Evolutionary conservation across 2,113 vertebrate species (phyloP), one percentile per base, ranked within the genome.

Genomic region (Triplophysa tibetana): DNA sequence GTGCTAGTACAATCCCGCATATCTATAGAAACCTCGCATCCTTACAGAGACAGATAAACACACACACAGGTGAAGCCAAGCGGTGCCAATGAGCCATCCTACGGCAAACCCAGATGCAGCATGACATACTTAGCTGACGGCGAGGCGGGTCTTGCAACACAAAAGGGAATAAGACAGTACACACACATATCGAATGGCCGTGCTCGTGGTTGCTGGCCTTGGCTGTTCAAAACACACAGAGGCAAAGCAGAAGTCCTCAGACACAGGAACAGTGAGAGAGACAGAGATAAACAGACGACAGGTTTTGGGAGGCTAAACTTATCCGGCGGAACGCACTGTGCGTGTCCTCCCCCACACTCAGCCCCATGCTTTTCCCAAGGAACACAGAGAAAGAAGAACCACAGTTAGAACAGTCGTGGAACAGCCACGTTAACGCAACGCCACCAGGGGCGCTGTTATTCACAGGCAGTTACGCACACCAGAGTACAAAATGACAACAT

Each of bases 141-240:
- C 86, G 86, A 75, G 83, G 87, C 82, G 87, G 86, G 80, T 90
- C 88, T 89, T 78, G 87, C 87, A 86, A 90, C 88, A 90, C 19
- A 62, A 87, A 89, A 87, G 88, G 77, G 82, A 85, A 90, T 87
- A 88, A 88, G 75, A 88, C 84, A 10, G 87, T 81, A 80, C 87
- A 87, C 84, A 85, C 84, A 89, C 85, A 89, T 86, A 91, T 84
- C 14, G 87, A 87, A 75, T 81, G 85, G 83, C 17, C 81, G 88
- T 82, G 87, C 77, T 90, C 88, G 85, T 29, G 65, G 83, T 82
- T 60, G 75, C 78, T 43, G 84, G 86, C 68, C 82, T 82, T 81
- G 3, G 24, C 85, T 89, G 86, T 87, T 90, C 87, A 67, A 67
- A 83, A 85, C 68, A 82, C 73, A 83, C 38, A 76, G 70, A 84